Evolutionary conservation across 1,140 invertebrate genomes (phyloP).

Genomic region (Leptinotarsa lineolata): DNA sequence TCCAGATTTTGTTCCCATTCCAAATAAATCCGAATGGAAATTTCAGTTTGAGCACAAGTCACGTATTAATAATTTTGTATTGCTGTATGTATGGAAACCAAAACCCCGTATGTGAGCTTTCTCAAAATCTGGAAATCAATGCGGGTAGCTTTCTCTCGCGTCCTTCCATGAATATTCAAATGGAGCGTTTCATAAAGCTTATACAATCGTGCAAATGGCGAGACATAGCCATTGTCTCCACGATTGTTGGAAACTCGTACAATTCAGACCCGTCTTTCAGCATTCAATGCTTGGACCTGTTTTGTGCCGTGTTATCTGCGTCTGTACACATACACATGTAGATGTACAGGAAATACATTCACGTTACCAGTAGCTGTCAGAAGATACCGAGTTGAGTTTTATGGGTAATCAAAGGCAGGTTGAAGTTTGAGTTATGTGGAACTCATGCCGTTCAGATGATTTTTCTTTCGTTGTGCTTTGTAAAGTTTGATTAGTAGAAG

Average conservation of each 20-base stretch:
- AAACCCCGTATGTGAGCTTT: too few relatives aligned
- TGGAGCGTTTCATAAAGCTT: slow-evolving; percentile 6
- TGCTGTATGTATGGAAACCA: background rate
- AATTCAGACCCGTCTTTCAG: slow-evolving; percentile 15
- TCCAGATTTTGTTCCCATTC: too few relatives aligned
- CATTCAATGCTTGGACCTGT: slow-evolving; percentile 16
- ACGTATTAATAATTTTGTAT: background rate
- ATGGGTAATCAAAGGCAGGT: too few relatives aligned
- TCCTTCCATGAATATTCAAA: slow-evolving; percentile 6
- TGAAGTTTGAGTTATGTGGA: too few relatives aligned
- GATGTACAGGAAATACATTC: slow-evolving; percentile 35
- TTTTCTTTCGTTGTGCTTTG: too few relatives aligned
- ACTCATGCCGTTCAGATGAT: too few relatives aligned
- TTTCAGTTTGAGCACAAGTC: too few relatives aligned
- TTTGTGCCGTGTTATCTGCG: slow-evolving; percentile 29
- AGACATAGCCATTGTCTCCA: slow-evolving; percentile 21
- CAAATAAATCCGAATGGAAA: too few relatives aligned
- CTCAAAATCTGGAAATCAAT: background rate
- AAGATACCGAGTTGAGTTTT: slow-evolving; percentile 18
- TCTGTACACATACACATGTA: slow-evolving; percentile 6
- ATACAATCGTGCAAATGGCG: slow-evolving; percentile 13
- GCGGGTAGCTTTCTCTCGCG: background rate
- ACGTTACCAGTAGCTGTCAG: slow-evolving; percentile 34
- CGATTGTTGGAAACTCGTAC: slow-evolving; percentile 20
- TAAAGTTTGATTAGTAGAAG: too few relatives aligned